These are phyloP conservation scores for Fissipunctia ypsillon DNA, from an alignment of 2,888 invertebrate genomes.

Conservation along the genomic window DNA sequence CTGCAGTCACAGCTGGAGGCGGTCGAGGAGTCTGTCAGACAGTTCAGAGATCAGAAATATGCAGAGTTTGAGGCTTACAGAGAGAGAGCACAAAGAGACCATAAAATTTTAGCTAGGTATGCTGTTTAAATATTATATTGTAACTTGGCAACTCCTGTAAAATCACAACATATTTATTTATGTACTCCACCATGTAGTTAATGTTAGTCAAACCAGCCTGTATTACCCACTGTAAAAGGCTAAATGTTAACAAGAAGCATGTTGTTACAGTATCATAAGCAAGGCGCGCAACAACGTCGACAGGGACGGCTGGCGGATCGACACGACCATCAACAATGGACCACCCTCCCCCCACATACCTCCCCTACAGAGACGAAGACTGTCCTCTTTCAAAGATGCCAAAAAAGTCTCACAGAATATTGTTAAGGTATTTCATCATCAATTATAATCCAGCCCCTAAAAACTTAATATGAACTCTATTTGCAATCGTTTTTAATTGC, in stretches of 20 bases:
- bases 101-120: conserved; percentile 92
- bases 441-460: neutral
- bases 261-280: conserved; percentile 83
- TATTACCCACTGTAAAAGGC: neutral
- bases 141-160: neutral
- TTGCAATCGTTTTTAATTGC: neutral
- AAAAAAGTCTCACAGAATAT: conserved; percentile 83
- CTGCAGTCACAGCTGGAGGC: conserved; percentile 93
- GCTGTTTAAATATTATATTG: conserved; percentile 16
- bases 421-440: conserved; percentile 76
- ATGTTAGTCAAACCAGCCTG: neutral
- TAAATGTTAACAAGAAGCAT: neutral
- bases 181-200: neutral
- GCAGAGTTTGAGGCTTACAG: conserved; percentile 93
- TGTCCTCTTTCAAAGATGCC: conserved; percentile 88
- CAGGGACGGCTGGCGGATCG: conserved; percentile 76
- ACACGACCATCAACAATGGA: conserved; percentile 79
- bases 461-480: neutral
- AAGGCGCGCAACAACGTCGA: conserved; percentile 79
- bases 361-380: conserved; percentile 87
- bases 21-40: conserved; percentile 94
- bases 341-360: conserved; percentile 86
- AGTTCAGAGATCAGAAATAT: conserved; percentile 94
- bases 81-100: conserved; percentile 93
- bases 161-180: neutral